Conservation (phyloP, 2,888 invertebrate species). For the Yponomeuta evonymella region DNA sequence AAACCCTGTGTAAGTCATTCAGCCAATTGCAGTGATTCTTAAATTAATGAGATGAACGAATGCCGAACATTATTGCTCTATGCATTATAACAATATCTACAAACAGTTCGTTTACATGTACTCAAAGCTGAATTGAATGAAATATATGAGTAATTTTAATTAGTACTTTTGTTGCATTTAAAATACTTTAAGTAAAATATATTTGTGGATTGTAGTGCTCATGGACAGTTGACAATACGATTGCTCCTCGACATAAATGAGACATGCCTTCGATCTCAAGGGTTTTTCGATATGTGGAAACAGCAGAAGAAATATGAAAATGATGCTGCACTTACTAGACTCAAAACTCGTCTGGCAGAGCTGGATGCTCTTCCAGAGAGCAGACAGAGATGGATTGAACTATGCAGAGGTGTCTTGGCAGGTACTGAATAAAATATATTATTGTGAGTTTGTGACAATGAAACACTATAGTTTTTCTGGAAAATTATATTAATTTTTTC, state of each 20-base stretch:
- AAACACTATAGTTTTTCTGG: no score
- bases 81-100: no score
- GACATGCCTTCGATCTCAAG: conserved; percentile 91
- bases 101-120: no score
- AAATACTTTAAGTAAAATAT: no score
- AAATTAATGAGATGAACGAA: background rate
- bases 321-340: conserved; percentile 82
- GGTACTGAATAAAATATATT: conserved; percentile 39
- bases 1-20: conserved; percentile 84
- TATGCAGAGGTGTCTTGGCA: conserved; percentile 81
- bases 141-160: no score
- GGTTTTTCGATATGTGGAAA: conserved; percentile 92
- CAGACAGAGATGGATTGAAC: conserved; percentile 77
- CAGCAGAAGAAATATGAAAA: conserved; percentile 93
- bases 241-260: conserved; percentile 94
- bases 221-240: conserved; percentile 91
- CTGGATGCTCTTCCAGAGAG: conserved; percentile 81
- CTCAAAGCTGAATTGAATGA: no score
- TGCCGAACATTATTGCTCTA: no score
- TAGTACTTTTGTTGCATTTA: no score
- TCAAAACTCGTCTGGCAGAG: conserved; percentile 80
- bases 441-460: background rate
- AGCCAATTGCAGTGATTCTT: background rate
- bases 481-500: background rate
- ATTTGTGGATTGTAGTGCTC: conserved; percentile 64